Base-by-base conservation (phyloP, 2,113 vertebrate genomes). In the Coreoperca whiteheadi region DNA sequence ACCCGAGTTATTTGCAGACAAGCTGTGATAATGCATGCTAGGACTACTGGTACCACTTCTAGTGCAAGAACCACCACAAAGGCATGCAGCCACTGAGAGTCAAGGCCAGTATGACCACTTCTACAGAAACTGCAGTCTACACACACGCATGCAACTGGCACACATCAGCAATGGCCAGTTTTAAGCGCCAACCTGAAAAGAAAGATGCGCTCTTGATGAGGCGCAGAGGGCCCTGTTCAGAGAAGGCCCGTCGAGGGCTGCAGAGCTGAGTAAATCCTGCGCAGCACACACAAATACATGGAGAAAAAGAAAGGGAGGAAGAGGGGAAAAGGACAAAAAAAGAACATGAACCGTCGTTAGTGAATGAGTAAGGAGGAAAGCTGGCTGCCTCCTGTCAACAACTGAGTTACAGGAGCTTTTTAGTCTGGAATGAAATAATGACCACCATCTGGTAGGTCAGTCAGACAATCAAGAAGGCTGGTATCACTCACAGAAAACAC, bases 151-250 rank as follows among this genome's bases (percentile, higher is more conserved):
- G 91, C 90, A 85, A 87, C 82, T 73, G 73, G 73, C 88, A 83
- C 86, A 89, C 70, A 60, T 83, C 70, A 84, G 50, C 56, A 73
- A 64, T 73, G 85, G 89, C 86, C 92, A 85, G 89, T 95, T 94
- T 82, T 94, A 92, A 88, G 83, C 91, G 97, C 98, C 97, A 98
- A 99, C 98, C 98, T 99, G 98, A 98, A 99, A 99, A 99, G 97
- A 99, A 99, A 99, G 98, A 99, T 93, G 98, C 98, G 89, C 98
- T 99, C 97, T 99, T 97, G 98, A 99, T 99, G 95, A 99, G 97
- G 91, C 98, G 97, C 95, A 99, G 97, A 92, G 98, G 98, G 95
- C 98, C 98, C 95, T 99, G 98, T 94, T 99, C 98, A 96, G 98
- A 99, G 97, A 99, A 98, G 87, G 97, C 98, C 97, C 98, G 97